These are phyloP conservation scores for Drosophila flavopinicola DNA, from an alignment of 2,888 invertebrate species.

Conservation along the genomic window DNA sequence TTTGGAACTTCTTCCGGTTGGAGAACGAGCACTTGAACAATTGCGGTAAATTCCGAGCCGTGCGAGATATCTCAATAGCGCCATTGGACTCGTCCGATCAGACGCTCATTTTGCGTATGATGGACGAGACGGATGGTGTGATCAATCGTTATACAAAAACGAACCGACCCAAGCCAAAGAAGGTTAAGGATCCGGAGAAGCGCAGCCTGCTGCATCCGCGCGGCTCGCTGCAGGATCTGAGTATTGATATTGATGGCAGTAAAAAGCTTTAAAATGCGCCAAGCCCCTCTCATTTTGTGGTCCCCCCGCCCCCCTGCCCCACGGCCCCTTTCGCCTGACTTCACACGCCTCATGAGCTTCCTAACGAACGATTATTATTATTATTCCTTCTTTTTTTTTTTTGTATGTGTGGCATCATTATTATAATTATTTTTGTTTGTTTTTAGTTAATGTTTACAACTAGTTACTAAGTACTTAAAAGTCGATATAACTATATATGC, in stretches of 20 bases:
- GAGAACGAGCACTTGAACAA: constrained; percentile 99
- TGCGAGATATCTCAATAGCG: constrained; percentile 97
- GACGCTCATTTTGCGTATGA: constrained; percentile 94
- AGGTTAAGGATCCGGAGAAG: constrained; percentile 87
- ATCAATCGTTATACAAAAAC: constrained; percentile 88
- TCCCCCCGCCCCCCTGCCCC: not conserved
- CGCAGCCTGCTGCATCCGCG: constrained; percentile 85
- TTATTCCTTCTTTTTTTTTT: constrained; percentile 16
- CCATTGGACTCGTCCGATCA: constrained; percentile 97
- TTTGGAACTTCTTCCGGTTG: constrained; percentile 99
- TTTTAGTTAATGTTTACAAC: constrained; percentile 56
- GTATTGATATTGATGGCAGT: constrained; percentile 81
- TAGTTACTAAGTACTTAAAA: constrained; percentile 74
- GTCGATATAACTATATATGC: constrained; percentile 8
- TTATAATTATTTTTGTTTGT: constrained; percentile 41
- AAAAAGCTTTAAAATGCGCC: constrained; percentile 75
- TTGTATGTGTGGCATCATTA: constrained; percentile 29
- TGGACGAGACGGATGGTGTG: constrained; percentile 97
- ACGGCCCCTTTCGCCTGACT: constrained; percentile 1
- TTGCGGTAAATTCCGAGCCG: constrained; percentile 99
- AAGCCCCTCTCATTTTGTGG: not conserved
- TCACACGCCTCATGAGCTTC: constrained; percentile 23
- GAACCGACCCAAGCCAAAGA: constrained; percentile 86
- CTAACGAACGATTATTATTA: constrained; percentile 38
- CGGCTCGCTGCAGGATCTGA: constrained; percentile 82